Evolutionary conservation across 2,797 vertebrate genomes (phyloP).

Genomic region (Sitta carolinensis): DNA sequence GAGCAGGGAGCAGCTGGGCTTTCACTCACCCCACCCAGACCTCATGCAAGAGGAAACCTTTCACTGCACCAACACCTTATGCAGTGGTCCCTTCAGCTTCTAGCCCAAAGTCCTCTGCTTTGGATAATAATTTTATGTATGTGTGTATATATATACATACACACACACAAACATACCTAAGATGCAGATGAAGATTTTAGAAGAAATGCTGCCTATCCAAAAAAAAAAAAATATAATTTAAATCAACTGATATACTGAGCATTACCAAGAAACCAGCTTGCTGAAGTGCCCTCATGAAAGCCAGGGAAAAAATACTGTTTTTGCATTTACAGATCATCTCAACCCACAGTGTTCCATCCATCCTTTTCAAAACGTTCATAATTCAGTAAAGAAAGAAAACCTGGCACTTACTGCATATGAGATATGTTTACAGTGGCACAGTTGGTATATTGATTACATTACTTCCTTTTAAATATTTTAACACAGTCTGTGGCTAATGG

Average conservation of each 20-base stretch:
- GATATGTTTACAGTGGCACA: not conserved
- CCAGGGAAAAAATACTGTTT: not conserved
- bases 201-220: not conserved
- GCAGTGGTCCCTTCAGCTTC: not conserved
- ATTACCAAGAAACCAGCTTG: not conserved
- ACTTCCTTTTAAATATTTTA: constrained; percentile 27
- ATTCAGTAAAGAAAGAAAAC: not conserved
- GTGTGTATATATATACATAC: not conserved
- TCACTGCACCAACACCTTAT: not conserved
- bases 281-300: not conserved
- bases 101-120: not conserved
- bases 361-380: not conserved
- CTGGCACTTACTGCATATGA: not conserved
- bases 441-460: not conserved
- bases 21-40: not conserved
- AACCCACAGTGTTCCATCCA: not conserved
- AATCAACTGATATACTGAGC: not conserved
- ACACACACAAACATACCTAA: not conserved
- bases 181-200: not conserved
- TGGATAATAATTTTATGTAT: not conserved
- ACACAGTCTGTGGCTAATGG: not conserved
- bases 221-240: not conserved
- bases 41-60: not conserved
- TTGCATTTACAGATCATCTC: not conserved
- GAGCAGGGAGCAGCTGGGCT: not conserved